Base-by-base conservation (phyloP, 2,797 vertebrate genomes). In the Tokudaia tokunoshimensis region DNA sequence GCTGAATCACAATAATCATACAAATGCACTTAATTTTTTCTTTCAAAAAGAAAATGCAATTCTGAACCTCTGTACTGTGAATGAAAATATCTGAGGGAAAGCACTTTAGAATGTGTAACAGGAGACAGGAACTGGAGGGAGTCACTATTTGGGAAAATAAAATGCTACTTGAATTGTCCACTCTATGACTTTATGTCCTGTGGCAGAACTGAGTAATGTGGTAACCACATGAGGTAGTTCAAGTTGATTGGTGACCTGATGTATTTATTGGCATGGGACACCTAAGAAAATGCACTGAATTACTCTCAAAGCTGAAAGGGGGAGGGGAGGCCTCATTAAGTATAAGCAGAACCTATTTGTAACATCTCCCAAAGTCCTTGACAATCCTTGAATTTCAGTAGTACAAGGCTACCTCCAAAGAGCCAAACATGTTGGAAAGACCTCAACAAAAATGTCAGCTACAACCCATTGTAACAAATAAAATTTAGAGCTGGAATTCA, bases 21-120 rank as follows among this genome's bases (percentile, higher is more conserved):
- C 26, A 95, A 84, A 59, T 70, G 1, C 79, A 74, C 57, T 92
- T 94, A 37, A 74, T 50, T 74, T 91, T 75, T 24, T 91, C 67
- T 24, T 10, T 84, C 3, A 75, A 86, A 89, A 26, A 9, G 47
- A 61, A 85, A 80, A 65, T 37, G 1, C 15, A 89, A 91, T 24
- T 82, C 34, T n/a, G 4, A 19, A n/a, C 3, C 80, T 79, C 61
- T 0, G 61, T 31, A 59, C 55, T 80, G 55, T 31, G 22, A 34
- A 61, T 65, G 29, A 65, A 91, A 41, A 75, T 4, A 81, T 6
- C 50, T 80, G 34, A 55, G 26, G 79, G 8, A 84, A 90, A 76
- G 37, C 34, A 15, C 61, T 41, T 6, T 50, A 41, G 44, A 88
- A 44, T 13, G 37, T 22, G 20, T 7, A 41, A 76, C 74, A 63